A percentile compares a stretch with the other conserved stretches of the same genome.
Evolutionary conservation across 2,113 vertebrate species (phyloP).

Genomic region (Terrapene triunguis): DNA sequence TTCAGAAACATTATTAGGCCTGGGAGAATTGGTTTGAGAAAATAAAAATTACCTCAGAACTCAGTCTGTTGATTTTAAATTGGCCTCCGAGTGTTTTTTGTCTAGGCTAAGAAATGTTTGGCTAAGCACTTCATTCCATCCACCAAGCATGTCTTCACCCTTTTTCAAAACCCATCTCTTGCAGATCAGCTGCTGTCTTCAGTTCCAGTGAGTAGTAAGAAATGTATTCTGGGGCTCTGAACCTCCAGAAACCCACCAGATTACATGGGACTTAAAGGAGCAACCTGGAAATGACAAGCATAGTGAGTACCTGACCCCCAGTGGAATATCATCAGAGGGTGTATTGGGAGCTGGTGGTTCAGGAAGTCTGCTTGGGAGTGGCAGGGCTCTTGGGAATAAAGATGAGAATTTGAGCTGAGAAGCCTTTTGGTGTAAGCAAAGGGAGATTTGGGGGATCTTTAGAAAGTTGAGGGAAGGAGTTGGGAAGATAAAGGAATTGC

Average conservation of each 20-base stretch:
- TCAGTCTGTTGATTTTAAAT: neutral
- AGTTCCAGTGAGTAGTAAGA: constrained; percentile 65
- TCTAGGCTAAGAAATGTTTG: constrained; percentile 40
- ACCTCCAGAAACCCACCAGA: constrained; percentile 52
- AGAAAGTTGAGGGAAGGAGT: constrained; percentile 31
- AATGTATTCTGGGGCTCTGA: constrained; percentile 44
- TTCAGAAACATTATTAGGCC: neutral
- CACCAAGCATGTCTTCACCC: constrained; percentile 29
- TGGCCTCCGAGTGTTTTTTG: neutral
- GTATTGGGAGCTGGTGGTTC: constrained; percentile 37
- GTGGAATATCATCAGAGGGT: constrained; percentile 58
- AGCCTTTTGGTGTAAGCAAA: neutral
- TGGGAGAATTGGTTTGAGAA: neutral
- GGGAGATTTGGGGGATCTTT: constrained; percentile 46
- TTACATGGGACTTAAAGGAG: constrained; percentile 57
- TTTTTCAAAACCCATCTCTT: constrained; percentile 52
- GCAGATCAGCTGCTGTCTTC: constrained; percentile 2
- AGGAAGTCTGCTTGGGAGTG: neutral
- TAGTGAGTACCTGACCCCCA: constrained; percentile 1
- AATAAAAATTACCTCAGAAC: constrained; percentile 8
- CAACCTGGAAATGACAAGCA: constrained; percentile 35
- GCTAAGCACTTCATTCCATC: constrained; percentile 46
- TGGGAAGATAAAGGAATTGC: constrained; percentile 21
- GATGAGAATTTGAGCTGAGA: neutral
- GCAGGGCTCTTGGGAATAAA: constrained; percentile 30